Evolutionary conservation across 2,797 vertebrate genomes (phyloP), one percentile per base, ranked within the genome.

Genomic region (Gambusia yucatana): DNA sequence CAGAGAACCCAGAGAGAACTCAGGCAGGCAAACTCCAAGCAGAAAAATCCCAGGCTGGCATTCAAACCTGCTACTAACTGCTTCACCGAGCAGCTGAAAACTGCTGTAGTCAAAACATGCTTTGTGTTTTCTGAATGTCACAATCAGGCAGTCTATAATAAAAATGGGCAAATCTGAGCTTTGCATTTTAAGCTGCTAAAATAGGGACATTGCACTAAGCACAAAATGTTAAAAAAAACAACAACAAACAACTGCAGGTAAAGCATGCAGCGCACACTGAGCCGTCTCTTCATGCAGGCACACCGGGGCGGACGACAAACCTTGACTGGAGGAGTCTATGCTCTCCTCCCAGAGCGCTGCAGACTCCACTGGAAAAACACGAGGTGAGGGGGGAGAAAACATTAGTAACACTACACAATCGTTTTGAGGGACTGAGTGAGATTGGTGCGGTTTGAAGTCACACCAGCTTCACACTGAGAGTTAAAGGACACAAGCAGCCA

Each of bases 281-380:
- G 59, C 47, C 4, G 30, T 77, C 43, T 46, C 61, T 41, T 90
- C 94, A 93, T 93, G 91, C 93, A 90, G 82, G 75, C 65, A 72
- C 70, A 79, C 63, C 48, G 57, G 61, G 8, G 52, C 77, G 10
- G 63, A 80, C 59, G 14, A 93, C 96, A 93, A 94, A 97, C 96
- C 96, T 96, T 86, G 92, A 84, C 92, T 91, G 85, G 91, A 93
- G 87, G 94, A 94, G 86, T 94, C 92, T 85, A 93, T 84, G 83
- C 87, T 93, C 89, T 95, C 93, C 84, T 96, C 94, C 93, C 92
- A 95, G 76, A 94, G 86, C 36, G 91, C 88, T 13, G 94, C 84
- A 77, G 95, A 95, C 91, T 96, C 95, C 87, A 96, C 96, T 96
- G 91, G 77, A 91, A 72, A 72, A 78, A 39, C 73, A 46, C 46